Conservation (phyloP, 2,888 invertebrate genomes). For the Timandra comae region DNA sequence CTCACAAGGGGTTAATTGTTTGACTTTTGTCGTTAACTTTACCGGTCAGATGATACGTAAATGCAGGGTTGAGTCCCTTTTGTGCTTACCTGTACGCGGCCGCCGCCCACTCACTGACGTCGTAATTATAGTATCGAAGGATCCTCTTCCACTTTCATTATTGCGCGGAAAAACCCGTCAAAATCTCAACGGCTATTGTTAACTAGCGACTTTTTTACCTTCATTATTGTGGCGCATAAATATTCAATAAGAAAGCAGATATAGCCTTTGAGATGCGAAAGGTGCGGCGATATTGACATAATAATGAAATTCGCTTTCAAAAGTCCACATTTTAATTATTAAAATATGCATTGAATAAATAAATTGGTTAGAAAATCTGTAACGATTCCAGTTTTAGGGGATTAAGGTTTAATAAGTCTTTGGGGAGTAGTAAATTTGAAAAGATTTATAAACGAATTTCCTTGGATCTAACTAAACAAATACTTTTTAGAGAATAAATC, state of each 20-base stretch:
- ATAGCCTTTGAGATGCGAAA: conserved; percentile 40
- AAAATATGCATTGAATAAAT: conserved; percentile 46
- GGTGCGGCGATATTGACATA: conserved; percentile 46
- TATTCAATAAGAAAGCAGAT: conserved; percentile 50
- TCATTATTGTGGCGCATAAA: conserved; percentile 49
- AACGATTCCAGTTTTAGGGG: conserved; percentile 20
- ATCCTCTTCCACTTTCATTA: conserved; percentile 18
- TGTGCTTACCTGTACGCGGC: conserved; percentile 22
- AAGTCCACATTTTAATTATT: conserved; percentile 44
- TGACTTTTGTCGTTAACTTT: conserved; percentile 53
- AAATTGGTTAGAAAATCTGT: conserved; percentile 25
- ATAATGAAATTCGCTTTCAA: conserved; percentile 46
- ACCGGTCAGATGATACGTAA: conserved; percentile 47
- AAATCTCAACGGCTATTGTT: conserved; percentile 40
- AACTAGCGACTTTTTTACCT: conserved; percentile 37
- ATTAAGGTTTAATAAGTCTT: conserved; percentile 25
- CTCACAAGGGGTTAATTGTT: conserved; percentile 53
- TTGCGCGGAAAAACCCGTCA: conserved; percentile 19
- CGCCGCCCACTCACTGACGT: conserved; percentile 27
- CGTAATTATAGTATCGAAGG: conserved; percentile 37
- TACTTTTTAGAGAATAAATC: conserved; percentile 23
- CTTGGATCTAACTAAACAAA: conserved; percentile 20
- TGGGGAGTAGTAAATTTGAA: conserved; percentile 20
- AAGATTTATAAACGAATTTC: conserved; percentile 24
- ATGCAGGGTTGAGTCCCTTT: conserved; percentile 35